A percentile compares a stretch with the other conserved stretches of the same genome.
Conservation (phyloP, 2,797 vertebrate genomes). For the Gymnocypris eckloni region DNA sequence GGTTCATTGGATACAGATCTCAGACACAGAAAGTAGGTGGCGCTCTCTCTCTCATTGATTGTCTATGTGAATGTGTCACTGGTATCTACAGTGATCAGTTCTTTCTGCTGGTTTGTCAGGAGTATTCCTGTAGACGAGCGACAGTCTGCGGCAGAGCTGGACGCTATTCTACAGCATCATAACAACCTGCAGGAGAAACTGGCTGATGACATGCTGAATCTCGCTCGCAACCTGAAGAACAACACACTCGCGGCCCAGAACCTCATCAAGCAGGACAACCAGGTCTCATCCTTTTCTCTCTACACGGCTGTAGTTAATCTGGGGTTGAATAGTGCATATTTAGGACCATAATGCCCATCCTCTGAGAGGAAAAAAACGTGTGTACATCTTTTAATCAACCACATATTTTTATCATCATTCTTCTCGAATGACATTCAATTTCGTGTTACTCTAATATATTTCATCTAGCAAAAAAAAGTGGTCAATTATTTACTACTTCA, state of each 20-base stretch:
- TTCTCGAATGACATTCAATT: no score
- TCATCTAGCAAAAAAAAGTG: no score
- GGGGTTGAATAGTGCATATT: no score
- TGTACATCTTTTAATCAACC: no score
- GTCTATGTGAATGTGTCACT: neutral
- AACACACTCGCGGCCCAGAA: conserved; percentile 94
- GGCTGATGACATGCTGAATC: conserved; percentile 94
- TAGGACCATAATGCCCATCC: no score
- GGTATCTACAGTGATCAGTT: no score
- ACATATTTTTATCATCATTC: no score
- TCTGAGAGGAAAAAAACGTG: no score
- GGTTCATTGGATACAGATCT: conserved; percentile 69
- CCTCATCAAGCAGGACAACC: conserved; percentile 97
- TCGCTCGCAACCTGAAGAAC: conserved; percentile 94
- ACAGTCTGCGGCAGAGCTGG: conserved; percentile 90
- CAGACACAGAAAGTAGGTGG: conserved; percentile 76
- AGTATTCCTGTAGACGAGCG: conserved; percentile 81
- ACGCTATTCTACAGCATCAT: conserved; percentile 90
- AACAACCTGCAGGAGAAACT: conserved; percentile 95
- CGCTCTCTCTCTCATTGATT: neutral
- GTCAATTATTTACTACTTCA: neutral
- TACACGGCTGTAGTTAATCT: neutral
- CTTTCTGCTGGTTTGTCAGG: conserved; percentile 50
- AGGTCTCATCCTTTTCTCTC: conserved; percentile 75
- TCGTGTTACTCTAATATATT: no score